A percentile compares a stretch with the other conserved stretches of the same genome.
Conservation (phyloP, 1,140 invertebrate genomes). For the Cataglyphis hispanica region DNA sequence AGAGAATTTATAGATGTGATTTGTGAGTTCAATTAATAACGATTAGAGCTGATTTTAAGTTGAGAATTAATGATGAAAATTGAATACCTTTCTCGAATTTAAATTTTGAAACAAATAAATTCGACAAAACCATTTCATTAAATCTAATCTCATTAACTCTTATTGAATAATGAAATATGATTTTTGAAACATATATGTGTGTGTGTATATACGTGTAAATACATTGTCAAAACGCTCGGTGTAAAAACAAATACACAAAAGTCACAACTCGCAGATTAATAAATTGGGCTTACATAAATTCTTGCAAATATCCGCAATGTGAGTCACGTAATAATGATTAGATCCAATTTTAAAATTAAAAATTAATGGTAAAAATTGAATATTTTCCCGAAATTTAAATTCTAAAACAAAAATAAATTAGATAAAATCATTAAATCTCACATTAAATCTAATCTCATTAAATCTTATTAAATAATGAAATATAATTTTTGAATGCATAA, state of each 20-base stretch:
- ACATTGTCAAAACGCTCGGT: neutral
- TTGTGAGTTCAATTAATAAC: neutral
- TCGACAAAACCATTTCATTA: too few species aligned
- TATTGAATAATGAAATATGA: neutral
- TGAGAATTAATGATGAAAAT: neutral
- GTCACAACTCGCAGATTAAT: slow-evolving; percentile 25
- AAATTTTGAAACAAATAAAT: neutral
- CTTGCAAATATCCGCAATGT: slow-evolving; percentile 17
- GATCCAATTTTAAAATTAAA: too few species aligned
- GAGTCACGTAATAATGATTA: too few species aligned
- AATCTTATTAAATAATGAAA: too few species aligned
- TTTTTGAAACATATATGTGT: neutral
- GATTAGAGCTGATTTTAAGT: neutral
- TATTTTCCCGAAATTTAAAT: too few species aligned
- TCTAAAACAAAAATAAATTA: too few species aligned
- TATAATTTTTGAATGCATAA: too few species aligned
- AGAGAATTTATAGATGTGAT: neutral
- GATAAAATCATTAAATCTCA: too few species aligned
- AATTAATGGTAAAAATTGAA: too few species aligned
- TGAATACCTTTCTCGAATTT: neutral
- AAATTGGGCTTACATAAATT: neutral
- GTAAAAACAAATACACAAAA: slow-evolving; percentile 4
- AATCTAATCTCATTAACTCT: too few species aligned
- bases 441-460: too few species aligned
- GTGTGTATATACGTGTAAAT: neutral